Percentiles rank a stretch among this genome's conserved stretches.
These are phyloP conservation scores for Electrona antarctica DNA, from an alignment of 2,113 vertebrate species.

Conservation along the genomic window DNA sequence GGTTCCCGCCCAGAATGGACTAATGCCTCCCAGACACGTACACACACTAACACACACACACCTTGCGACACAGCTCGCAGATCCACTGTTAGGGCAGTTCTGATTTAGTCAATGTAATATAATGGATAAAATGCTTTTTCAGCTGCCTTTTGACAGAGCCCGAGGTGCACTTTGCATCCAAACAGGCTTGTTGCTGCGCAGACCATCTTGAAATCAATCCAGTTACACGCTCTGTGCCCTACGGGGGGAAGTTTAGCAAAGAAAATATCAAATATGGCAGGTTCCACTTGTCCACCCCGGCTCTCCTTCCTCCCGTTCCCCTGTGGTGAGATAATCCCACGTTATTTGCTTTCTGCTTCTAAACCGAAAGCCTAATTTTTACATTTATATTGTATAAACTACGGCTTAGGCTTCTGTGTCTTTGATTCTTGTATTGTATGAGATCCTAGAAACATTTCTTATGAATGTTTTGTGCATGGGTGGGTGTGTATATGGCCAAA, in stretches of 20 bases:
- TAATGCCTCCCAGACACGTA: background rate
- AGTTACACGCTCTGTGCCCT: constrained; percentile 53
- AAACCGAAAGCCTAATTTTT: constrained; percentile 8
- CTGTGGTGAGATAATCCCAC: constrained; percentile 54
- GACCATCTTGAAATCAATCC: constrained; percentile 53
- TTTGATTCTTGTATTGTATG: constrained; percentile 19
- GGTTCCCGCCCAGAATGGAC: too few species aligned
- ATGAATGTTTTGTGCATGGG: constrained; percentile 22
- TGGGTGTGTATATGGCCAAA: constrained; percentile 16
- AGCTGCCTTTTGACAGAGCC: constrained; percentile 36
- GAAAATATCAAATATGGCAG: constrained; percentile 55
- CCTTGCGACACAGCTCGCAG: constrained; percentile 12
- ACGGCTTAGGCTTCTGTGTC: constrained; percentile 22
- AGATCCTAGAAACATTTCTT: constrained; percentile 17
- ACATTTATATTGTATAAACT: too few species aligned
- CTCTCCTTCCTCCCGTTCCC: constrained; percentile 23
- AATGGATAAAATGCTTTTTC: constrained; percentile 45
- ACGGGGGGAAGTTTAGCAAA: constrained; percentile 34
- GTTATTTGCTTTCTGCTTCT: constrained; percentile 53
- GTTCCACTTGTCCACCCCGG: constrained; percentile 16
- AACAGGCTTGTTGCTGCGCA: constrained; percentile 42
- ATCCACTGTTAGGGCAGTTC: constrained; percentile 21
- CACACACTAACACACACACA: constrained; percentile 23
- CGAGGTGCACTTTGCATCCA: constrained; percentile 40
- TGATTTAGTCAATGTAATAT: constrained; percentile 46